These are phyloP conservation scores for Crossocerus cetratus DNA, from an alignment of 2,888 invertebrate genomes.

Conservation along the genomic window DNA sequence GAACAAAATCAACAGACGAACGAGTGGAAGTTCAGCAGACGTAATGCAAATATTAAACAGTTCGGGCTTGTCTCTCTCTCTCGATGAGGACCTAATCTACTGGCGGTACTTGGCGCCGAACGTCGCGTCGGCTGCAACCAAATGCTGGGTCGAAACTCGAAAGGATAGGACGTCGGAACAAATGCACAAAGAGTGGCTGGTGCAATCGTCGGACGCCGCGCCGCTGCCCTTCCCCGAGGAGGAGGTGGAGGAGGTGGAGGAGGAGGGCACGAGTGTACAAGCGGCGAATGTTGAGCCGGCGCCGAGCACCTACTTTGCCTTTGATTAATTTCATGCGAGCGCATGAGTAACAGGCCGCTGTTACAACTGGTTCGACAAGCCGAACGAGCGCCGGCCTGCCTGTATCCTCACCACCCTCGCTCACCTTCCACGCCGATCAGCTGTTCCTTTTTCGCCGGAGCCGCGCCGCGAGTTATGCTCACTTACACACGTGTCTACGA, in stretches of 20 bases:
- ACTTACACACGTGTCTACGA: too few relatives aligned
- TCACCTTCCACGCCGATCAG: not conserved
- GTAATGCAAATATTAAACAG: not conserved
- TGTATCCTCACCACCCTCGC: conserved; percentile 10
- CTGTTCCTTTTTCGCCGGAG: too few relatives aligned
- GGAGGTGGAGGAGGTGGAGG: conserved; percentile 30
- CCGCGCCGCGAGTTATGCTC: too few relatives aligned
- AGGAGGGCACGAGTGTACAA: conserved; percentile 11
- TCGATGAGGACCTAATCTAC: not conserved
- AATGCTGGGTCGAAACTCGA: too few relatives aligned
- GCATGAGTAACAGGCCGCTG: conserved; percentile 60
- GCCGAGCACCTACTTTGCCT: conserved; percentile 52
- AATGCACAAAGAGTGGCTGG: too few relatives aligned
- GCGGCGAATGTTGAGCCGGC: too few relatives aligned
- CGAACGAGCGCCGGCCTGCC: conserved; percentile 55
- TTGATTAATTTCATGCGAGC: conserved; percentile 67
- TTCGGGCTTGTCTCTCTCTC: not conserved
- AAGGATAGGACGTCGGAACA: too few relatives aligned
- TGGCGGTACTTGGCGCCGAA: not conserved
- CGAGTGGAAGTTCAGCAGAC: not conserved
- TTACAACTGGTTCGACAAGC: conserved; percentile 69
- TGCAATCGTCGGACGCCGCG: too few relatives aligned
- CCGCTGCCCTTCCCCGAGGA: conserved; percentile 29
- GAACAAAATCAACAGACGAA: conserved; percentile 3
- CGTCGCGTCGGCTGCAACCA: too few relatives aligned